A percentile compares a stretch with the other conserved stretches of the same genome.
Evolutionary conservation across 2,888 invertebrate genomes (phyloP).

Genomic region (Clusia tigrina): DNA sequence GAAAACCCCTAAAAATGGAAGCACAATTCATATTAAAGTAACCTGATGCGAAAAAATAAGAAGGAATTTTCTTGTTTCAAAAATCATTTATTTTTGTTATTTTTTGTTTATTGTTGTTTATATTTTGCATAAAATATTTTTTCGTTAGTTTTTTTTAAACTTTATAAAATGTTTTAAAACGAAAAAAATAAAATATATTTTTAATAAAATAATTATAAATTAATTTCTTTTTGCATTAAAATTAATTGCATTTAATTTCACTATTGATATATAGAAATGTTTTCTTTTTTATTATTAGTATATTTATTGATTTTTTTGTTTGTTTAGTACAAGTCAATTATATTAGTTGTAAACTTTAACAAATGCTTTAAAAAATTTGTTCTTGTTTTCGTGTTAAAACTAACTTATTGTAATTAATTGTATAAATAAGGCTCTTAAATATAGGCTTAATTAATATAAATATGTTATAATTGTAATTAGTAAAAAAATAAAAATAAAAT

Average conservation of each 20-base stretch:
- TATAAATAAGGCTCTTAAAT: slow-evolving; percentile 21
- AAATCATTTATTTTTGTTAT: slow-evolving; percentile 32
- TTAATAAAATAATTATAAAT: slow-evolving; percentile 26
- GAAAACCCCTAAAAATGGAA: slow-evolving; percentile 50
- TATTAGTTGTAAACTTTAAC: slow-evolving; percentile 20
- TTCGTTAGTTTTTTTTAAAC: slow-evolving; percentile 17
- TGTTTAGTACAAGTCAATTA: background rate
- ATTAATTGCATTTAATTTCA: slow-evolving; percentile 42
- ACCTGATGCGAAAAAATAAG: slow-evolving; percentile 24
- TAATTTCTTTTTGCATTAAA: slow-evolving; percentile 23
- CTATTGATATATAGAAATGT: background rate
- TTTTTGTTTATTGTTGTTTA: slow-evolving; percentile 34
- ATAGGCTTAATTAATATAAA: slow-evolving; percentile 36
- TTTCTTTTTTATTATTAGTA: background rate
- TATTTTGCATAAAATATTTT: background rate
- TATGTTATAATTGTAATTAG: slow-evolving; percentile 22
- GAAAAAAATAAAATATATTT: slow-evolving; percentile 10
- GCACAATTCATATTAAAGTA: slow-evolving; percentile 54
- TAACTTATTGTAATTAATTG: slow-evolving; percentile 8
- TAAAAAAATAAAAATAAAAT: slow-evolving; percentile 48
- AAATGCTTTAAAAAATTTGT: slow-evolving; percentile 17
- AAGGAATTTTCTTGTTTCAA: slow-evolving; percentile 28
- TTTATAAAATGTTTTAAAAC: slow-evolving; percentile 8
- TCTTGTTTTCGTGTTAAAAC: slow-evolving; percentile 10
- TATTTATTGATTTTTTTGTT: background rate